A percentile compares a stretch with the other conserved stretches of the same genome.
Conservation (phyloP, 2,888 invertebrate genomes). For the Eilema depressum region DNA sequence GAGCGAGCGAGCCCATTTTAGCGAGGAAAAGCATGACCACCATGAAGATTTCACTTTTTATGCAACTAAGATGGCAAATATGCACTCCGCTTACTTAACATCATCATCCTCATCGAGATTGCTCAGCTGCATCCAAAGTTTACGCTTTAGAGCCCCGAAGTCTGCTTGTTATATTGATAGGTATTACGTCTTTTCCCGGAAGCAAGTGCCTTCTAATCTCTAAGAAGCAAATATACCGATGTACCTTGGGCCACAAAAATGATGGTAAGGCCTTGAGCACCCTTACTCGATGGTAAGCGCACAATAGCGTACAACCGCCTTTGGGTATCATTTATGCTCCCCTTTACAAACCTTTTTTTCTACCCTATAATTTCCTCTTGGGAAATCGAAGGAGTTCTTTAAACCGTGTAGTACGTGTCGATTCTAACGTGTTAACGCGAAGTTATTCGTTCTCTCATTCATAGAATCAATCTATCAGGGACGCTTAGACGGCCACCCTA, state of each 20-base stretch:
- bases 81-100: background rate
- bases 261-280: too few species aligned
- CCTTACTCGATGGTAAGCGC: background rate
- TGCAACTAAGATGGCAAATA: background rate
- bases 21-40: background rate
- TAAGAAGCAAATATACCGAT: too few species aligned
- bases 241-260: too few species aligned
- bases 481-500: too few species aligned
- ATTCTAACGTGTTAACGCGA: background rate
- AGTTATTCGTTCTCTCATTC: slow-evolving; percentile 9
- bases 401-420: background rate
- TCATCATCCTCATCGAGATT: too few species aligned
- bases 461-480: too few species aligned
- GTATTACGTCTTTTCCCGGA: too few species aligned
- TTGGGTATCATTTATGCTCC: background rate
- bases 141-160: too few species aligned
- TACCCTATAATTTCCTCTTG: background rate
- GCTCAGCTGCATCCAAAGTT: too few species aligned
- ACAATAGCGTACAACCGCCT: background rate
- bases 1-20: background rate
- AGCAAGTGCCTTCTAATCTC: too few species aligned
- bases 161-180: too few species aligned
- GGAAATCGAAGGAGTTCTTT: background rate
- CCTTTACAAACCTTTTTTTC: background rate
- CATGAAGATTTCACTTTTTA: background rate